phyloP scores from a whole-genome alignment of 2,888 invertebrate genomes.

The Diabrotica balteata region DNA sequence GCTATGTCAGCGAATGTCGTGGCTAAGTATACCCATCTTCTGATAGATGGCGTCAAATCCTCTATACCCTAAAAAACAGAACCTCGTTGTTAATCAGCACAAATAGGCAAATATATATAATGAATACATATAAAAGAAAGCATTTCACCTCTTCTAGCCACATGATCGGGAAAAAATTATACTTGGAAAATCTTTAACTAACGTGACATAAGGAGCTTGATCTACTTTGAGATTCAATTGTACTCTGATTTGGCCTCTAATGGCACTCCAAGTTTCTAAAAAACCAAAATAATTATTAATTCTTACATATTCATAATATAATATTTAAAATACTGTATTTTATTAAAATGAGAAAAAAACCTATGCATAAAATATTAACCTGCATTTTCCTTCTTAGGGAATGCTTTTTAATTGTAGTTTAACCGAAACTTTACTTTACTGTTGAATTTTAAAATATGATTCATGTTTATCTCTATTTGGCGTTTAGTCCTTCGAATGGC shows the following conservation, averaged over 20 bases:
- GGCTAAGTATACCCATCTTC: conserved; percentile 80
- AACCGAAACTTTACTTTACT: conserved; percentile 65
- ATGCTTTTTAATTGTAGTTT: too few relatives aligned
- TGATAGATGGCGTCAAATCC: conserved; percentile 79
- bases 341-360: too few relatives aligned
- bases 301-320: background rate
- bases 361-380: too few relatives aligned
- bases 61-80: conserved; percentile 71
- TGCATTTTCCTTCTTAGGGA: too few relatives aligned
- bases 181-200: conserved; percentile 78
- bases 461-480: conserved; percentile 75
- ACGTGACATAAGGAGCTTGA: conserved; percentile 72
- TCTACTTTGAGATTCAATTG: conserved; percentile 85
- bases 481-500: conserved; percentile 74
- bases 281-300: conserved; percentile 43
- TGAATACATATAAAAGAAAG: background rate
- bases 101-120: too few relatives aligned
- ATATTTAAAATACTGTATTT: too few relatives aligned
- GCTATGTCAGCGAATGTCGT: conserved; percentile 79
- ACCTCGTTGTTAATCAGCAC: too few relatives aligned
- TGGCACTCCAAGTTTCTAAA: conserved; percentile 86
- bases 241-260: conserved; percentile 81
- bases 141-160: conserved; percentile 77
- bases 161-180: conserved; percentile 86
- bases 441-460: conserved; percentile 85